These are phyloP conservation scores for Leiothrix lutea DNA, from an alignment of 2,113 vertebrate genomes.

Conservation along the genomic window DNA sequence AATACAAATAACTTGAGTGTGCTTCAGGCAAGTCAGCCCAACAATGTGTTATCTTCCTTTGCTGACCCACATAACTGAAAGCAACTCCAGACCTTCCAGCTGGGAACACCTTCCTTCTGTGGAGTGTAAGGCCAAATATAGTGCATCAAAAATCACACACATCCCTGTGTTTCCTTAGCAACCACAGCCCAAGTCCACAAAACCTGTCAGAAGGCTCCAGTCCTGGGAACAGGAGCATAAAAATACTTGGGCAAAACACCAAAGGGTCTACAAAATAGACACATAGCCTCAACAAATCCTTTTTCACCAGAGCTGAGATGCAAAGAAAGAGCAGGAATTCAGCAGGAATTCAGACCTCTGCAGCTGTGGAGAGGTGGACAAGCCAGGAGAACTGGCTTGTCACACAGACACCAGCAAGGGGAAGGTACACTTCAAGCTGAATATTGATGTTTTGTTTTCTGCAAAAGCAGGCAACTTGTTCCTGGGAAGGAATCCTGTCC, in stretches of 20 bases:
- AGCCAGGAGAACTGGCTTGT: background rate
- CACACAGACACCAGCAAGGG: background rate
- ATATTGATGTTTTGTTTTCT: background rate
- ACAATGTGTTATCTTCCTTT: background rate
- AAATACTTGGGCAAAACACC: background rate
- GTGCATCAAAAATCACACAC: background rate
- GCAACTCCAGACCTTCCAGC: background rate
- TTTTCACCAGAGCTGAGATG: background rate
- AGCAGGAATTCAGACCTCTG: background rate
- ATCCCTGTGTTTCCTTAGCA: background rate
- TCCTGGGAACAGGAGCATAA: background rate
- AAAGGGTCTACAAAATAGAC: background rate
- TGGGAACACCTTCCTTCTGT: background rate
- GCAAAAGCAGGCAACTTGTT: background rate
- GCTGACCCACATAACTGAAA: background rate
- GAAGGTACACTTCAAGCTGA: background rate
- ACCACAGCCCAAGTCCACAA: background rate
- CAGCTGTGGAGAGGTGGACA: accelerated
- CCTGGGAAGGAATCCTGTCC: background rate
- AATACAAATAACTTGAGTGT: background rate
- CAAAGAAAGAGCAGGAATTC: background rate
- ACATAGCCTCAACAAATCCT: background rate
- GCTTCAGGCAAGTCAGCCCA: background rate
- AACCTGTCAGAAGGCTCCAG: background rate
- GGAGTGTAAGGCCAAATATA: background rate